Base-by-base conservation (phyloP, 2,113 vertebrate genomes). In the Gallinago media region DNA sequence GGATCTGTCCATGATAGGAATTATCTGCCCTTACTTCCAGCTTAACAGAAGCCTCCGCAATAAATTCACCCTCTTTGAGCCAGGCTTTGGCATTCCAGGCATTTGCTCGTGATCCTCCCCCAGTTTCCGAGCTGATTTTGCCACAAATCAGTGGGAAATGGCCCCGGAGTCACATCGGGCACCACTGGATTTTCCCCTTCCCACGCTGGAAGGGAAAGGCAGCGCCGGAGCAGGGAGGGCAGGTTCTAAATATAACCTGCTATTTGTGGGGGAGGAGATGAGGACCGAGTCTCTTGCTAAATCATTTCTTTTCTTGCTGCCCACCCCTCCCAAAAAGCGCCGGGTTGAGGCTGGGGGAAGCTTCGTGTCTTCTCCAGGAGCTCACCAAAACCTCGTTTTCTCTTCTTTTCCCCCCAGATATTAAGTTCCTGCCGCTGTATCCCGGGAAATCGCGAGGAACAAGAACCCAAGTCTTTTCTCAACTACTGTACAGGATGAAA, bases 391-490 rank as follows among this genome's bases (percentile, higher is more conserved):
- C 25, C 55, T 32, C 9, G 0, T 34, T 27, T 22, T 27, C n/a
- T 93, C 67, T 55, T 81, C 40, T 80, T 74, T 94, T 38, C 77
- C 85, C 85, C 38, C 73, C 50, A 99, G 99, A 98, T 99, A 99
- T 81, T 99, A 98, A 99, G 91, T 95, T 97, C 97, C 97, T 79
- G 94, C 95, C 42, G 88, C 88, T 54, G 95, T 75, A 62, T 74
- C 96, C 97, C 36, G 38, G 96, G 86, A 96, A 96, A 59, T 38
- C 34, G 47, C 62, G 44, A 96, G 94, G 96, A 97, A 70, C 85
- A 32, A 59, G 87, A 95, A n/a, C 90, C 92, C 96, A 71, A 91
- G 97, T 92, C 97, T 97, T 98, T 98, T 96, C 97, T 96, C 94
- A 90, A 94, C 98, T 97, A 76, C 98, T 98, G 95, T 95, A 97